Evolutionary conservation across 2,888 invertebrate species (phyloP), one percentile per base, ranked within the genome.

Genomic region (Polietes domitor): DNA sequence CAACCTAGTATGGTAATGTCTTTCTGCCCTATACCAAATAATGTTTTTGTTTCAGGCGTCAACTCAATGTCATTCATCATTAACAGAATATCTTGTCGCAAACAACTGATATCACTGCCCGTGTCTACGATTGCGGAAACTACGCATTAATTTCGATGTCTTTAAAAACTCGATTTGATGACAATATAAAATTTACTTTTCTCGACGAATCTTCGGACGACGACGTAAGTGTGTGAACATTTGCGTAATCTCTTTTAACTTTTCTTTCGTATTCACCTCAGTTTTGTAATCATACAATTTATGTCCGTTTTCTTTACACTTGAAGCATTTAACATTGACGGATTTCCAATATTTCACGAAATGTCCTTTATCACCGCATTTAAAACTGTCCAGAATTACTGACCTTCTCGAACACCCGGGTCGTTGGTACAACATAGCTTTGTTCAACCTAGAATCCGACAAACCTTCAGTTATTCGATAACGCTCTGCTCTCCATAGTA

Each of bases 391-490:
- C 21, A 41, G 28, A 28, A 32, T n/a, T 65, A 2, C 41, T 9
- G 19, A 80, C 63, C 47, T 75, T 84, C 26, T 75, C 78, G 19
- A 75, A 80, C 1, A 75, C 9, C 9, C 15, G 28, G 73, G 70
- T 3, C 68, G 26, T 41, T 81, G 79, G 10, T 73, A 81, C 15
- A 84, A 50, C 24, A 79, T 50, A 1, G 68, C n/a, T 53, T 81
- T 81, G n/a, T 55, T 83, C 0, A 47, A 6, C 26, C 26, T 61
- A 0, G 58, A 72, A 9, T 73, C 83, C 9, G 63, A 43, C 17
- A 81, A 72, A 0, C 81, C 76, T 9, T 81, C 76, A 7, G 79
- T 77, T 81, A 84, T 12, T 71, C 74, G 4, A 81, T 78, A 10
- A 78, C 15, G 19, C 78, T 84, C 0, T 43, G n/a, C 0, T 63